These are phyloP conservation scores for Plusia festucae DNA, from an alignment of 2,888 invertebrate species.

Conservation along the genomic window DNA sequence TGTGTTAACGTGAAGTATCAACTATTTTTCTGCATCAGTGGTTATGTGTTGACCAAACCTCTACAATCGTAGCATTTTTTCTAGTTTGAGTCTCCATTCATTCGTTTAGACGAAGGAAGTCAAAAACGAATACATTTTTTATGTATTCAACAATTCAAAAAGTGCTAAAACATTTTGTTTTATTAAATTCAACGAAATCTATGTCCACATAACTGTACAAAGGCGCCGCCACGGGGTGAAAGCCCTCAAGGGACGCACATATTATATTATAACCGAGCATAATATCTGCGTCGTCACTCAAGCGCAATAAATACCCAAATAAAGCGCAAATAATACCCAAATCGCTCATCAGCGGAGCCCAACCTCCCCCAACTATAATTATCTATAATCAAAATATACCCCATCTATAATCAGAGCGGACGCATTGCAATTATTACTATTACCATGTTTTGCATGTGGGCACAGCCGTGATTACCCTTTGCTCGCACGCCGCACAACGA, in stretches of 20 bases:
- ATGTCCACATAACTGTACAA: constrained; percentile 71
- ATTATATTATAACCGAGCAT: constrained; percentile 75
- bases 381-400: constrained; percentile 83
- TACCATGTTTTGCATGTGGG: constrained; percentile 72
- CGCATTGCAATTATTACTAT: constrained; percentile 70
- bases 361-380: constrained; percentile 85
- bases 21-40: too few species aligned
- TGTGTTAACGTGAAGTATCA: not conserved
- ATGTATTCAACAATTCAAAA: constrained; percentile 9
- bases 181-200: constrained; percentile 72
- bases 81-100: too few species aligned
- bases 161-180: constrained; percentile 33
- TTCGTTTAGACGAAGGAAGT: too few species aligned
- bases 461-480: constrained; percentile 66
- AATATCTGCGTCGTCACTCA: constrained; percentile 89
- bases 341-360: constrained; percentile 87
- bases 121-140: too few species aligned
- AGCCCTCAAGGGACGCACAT: constrained; percentile 80
- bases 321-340: constrained; percentile 92
- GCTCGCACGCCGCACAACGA: constrained; percentile 45
- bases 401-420: constrained; percentile 71
- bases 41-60: too few species aligned
- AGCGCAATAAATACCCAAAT: constrained; percentile 91
- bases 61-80: too few species aligned
- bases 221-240: constrained; percentile 67